Conservation (phyloP, 2,888 invertebrate species). For the Conomelus anceps region DNA sequence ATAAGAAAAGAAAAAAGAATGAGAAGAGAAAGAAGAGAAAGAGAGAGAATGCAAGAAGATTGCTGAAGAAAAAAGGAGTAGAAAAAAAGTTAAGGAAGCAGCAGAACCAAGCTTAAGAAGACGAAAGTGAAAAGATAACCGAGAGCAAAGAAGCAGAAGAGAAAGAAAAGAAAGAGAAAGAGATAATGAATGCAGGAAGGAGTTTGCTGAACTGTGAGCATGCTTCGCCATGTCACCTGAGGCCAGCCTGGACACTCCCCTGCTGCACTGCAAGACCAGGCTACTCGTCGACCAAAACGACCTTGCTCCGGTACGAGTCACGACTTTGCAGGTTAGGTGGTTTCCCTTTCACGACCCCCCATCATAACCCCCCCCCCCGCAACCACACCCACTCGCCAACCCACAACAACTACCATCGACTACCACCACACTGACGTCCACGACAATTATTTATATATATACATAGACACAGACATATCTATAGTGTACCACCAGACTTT, state of each 20-base stretch:
- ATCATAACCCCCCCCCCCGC: neutral
- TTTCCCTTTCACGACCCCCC: neutral
- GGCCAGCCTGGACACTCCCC: neutral
- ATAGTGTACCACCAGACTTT: neutral
- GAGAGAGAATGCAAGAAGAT: too few relatives aligned
- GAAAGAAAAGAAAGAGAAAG: neutral
- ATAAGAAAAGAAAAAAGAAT: neutral
- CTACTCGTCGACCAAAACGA: neutral
- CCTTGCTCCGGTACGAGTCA: constrained; percentile 27
- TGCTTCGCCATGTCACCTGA: neutral
- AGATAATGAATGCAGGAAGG: neutral
- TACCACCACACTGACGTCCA: neutral
- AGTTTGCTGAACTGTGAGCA: neutral
- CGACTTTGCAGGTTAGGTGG: constrained; percentile 11
- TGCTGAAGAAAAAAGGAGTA: too few relatives aligned
- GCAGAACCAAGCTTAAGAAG: neutral
- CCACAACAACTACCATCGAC: neutral
- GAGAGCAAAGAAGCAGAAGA: neutral
- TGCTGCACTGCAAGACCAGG: too few relatives aligned
- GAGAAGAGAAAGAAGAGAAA: neutral
- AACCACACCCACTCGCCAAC: neutral
- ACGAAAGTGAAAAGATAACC: neutral
- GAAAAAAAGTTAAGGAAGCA: too few relatives aligned
- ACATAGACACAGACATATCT: neutral
- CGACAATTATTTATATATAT: neutral